Conservation (phyloP, 2,113 vertebrate species). For the Dromiciops gliroides region DNA sequence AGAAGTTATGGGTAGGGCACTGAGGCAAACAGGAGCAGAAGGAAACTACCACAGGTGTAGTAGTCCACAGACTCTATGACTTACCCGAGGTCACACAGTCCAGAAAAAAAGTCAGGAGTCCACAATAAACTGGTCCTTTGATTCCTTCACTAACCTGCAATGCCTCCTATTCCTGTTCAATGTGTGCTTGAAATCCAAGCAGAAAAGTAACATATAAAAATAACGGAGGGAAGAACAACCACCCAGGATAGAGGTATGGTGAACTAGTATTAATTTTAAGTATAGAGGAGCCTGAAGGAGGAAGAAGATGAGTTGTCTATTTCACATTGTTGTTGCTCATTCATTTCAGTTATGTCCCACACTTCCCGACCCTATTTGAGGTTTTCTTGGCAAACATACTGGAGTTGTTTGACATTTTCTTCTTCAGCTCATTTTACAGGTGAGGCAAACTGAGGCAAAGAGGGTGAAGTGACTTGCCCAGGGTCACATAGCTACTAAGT, state of each 20-base stretch:
- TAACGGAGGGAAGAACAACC: not conserved
- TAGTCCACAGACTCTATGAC: conserved; percentile 21
- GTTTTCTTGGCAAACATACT: not conserved
- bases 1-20: not conserved
- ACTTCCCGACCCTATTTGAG: not conserved
- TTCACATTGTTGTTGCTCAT: not conserved
- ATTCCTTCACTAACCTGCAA: not conserved
- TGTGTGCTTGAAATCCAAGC: not conserved
- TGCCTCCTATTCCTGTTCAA: not conserved
- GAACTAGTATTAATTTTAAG: not conserved
- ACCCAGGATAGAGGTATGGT: not conserved
- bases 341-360: not conserved
- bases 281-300: not conserved
- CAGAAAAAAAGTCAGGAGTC: no score
- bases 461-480: no score
- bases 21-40: not conserved
- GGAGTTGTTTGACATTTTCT: not conserved
- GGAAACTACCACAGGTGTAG: not conserved
- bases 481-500: no score
- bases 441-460: no score
- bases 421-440: not conserved
- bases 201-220: not conserved
- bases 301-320: no score
- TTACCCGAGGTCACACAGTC: not conserved
- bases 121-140: not conserved